A percentile compares a stretch with the other conserved stretches of the same genome.
phyloP scores from a whole-genome alignment of 2,888 invertebrate genomes.

The Argyresthia albistria region DNA sequence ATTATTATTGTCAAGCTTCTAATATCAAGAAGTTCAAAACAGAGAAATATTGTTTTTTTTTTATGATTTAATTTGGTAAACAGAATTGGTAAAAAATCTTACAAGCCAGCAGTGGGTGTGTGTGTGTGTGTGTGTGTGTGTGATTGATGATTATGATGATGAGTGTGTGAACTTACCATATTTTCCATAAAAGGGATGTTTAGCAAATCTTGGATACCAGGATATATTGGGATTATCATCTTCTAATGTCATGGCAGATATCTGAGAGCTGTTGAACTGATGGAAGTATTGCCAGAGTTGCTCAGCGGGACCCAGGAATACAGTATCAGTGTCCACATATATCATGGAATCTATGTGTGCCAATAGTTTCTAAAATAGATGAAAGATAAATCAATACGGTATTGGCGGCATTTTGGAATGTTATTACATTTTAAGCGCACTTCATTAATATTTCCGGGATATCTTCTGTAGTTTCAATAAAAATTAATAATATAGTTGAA shows the following conservation, averaged over 20 bases:
- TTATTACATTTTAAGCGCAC: too few species aligned
- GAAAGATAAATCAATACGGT: neutral
- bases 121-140: too few species aligned
- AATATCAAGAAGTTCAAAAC: too few species aligned
- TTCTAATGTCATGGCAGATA: conserved; percentile 91
- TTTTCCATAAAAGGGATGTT: conserved; percentile 94
- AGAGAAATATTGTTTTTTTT: too few species aligned
- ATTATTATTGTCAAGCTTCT: too few species aligned
- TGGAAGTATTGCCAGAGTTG: conserved; percentile 88
- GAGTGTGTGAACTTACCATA: conserved; percentile 66
- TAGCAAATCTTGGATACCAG: conserved; percentile 97
- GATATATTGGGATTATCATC: conserved; percentile 94
- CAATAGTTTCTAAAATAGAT: conserved; percentile 78
- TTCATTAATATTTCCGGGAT: neutral
- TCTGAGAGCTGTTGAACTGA: conserved; percentile 86
- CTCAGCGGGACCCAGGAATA: conserved; percentile 88
- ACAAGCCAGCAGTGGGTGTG: too few species aligned
- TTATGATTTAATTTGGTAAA: too few species aligned
- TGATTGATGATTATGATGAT: neutral
- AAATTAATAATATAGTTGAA: too few species aligned
- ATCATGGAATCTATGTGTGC: conserved; percentile 86
- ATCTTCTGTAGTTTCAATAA: too few species aligned
- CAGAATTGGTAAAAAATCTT: too few species aligned
- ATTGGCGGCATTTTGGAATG: too few species aligned
- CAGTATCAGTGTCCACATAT: conserved; percentile 93